These are phyloP conservation scores for Pyrrhia umbra DNA, from an alignment of 2,888 invertebrate genomes.

Conservation along the genomic window DNA sequence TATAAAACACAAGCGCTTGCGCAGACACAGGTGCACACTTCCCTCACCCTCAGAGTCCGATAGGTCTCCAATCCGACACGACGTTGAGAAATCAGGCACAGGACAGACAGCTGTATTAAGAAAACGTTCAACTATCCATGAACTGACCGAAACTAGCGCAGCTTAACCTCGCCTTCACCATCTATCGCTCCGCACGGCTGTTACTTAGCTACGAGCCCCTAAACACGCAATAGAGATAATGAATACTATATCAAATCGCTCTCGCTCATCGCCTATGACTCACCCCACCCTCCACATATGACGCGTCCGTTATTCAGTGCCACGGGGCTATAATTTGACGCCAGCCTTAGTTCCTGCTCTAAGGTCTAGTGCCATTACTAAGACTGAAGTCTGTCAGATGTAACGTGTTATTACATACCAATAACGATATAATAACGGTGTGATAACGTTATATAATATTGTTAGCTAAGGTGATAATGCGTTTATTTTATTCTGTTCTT, in stretches of 20 bases:
- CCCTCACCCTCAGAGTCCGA: no score
- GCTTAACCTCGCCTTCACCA: no score
- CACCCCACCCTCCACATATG: conserved; percentile 21
- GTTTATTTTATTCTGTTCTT: not conserved
- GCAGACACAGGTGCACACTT: no score
- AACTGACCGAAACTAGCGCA: no score
- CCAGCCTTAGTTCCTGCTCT: conserved; percentile 47
- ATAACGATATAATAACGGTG: conserved; percentile 4
- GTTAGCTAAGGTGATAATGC: not conserved
- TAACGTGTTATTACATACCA: conserved; percentile 28
- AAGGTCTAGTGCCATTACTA: conserved; percentile 40
- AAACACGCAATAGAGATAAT: not conserved
- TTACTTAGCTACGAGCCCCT: no score
- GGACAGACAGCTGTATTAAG: no score
- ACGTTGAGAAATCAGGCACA: no score
- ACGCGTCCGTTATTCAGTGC: conserved; percentile 62
- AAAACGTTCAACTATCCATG: no score
- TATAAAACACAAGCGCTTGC: no score
- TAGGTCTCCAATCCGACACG: no score
- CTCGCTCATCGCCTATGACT: not conserved
- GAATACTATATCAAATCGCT: conserved; percentile 17
- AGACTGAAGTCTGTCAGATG: conserved; percentile 25
- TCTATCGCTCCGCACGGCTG: no score
- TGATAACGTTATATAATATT: conserved; percentile 10
- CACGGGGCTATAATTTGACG: conserved; percentile 65